phyloP scores from a whole-genome alignment of 2,113 vertebrate species.

The Recurvirostra avosetta region DNA sequence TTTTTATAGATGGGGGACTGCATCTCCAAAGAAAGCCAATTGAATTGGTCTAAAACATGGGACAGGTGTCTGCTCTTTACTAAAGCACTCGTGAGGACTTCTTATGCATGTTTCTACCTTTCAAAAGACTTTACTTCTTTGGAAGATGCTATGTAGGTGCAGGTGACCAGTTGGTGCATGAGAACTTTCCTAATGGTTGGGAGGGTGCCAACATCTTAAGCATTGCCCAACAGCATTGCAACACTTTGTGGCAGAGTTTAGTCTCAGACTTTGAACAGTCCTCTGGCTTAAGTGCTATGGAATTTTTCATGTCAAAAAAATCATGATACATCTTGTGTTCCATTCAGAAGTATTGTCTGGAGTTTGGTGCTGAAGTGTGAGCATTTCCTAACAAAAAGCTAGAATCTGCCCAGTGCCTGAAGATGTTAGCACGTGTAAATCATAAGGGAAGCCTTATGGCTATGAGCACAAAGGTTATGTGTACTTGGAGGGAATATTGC shows the following conservation, averaged over 20 bases:
- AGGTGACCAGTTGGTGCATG: neutral
- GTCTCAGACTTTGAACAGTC: neutral
- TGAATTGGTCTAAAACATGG: neutral
- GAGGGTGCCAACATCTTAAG: neutral
- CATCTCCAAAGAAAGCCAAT: neutral
- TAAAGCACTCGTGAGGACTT: neutral
- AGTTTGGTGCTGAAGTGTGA: neutral
- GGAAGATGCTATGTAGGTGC: neutral
- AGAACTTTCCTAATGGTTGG: neutral
- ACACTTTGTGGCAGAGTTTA: neutral
- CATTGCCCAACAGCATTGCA: neutral
- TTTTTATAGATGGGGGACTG: neutral
- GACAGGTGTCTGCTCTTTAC: neutral
- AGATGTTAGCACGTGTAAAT: neutral
- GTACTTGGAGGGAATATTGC: neutral
- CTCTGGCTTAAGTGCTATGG: neutral
- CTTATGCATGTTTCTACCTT: neutral
- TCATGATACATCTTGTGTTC: neutral
- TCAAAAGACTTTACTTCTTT: neutral
- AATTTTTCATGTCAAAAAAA: neutral
- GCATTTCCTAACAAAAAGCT: neutral
- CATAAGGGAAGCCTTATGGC: neutral
- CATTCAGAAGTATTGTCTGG: neutral
- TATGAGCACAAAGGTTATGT: neutral
- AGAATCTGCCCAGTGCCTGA: neutral